Base-by-base conservation (phyloP, 2,113 vertebrate genomes). In the Arenaria interpres region DNA sequence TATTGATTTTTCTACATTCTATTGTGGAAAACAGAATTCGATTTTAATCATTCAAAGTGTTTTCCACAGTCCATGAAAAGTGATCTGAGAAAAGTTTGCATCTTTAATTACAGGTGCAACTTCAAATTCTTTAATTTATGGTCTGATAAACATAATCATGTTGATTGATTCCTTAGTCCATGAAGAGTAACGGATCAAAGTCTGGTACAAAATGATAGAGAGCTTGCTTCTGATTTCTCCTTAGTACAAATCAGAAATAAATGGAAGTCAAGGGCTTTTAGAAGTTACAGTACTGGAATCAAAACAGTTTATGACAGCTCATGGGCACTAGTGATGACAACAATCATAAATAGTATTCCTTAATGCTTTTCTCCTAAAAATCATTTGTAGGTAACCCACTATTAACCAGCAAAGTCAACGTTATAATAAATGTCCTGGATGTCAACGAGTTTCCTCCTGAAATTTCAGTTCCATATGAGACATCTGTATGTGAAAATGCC, bases 401-500 rank as follows among this genome's bases (percentile, higher is more conserved):
- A 41, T 98, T 99, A 98, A 98, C 98, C 96, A 99, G 99, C 90
- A 99, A 98, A 95, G 99, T 99, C 93, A 98, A 98, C 32, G 98
- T 99, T 96, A 98, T 99, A 63, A 98, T 99, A 96, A 99, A 99
- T 81, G 98, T 99, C 53, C 59, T 99, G 97, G 99, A 99, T 98
- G 99, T 99, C 96, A 99, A 99, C 67, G 99, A 99, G 98, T 99
- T 99, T 97, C 99, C 99, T 46, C 99, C 99, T 71, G 99, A 99
- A 95, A 98, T 99, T 57, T 98, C 98, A 89, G 98, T 98, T 60
- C 99, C 99, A 6, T 99, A 99, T 85, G 99, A 99, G 96, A 99
- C 99, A 90, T 98, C 99, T 78, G 99, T 99, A 50, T 99, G 99
- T 98, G 99, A 99, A 96, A 99, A 99, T 81, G 98, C 99, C 93